Evolutionary conservation across 2,113 vertebrate genomes (phyloP), one percentile per base, ranked within the genome.

Genomic region (Thunnus thynnus): DNA sequence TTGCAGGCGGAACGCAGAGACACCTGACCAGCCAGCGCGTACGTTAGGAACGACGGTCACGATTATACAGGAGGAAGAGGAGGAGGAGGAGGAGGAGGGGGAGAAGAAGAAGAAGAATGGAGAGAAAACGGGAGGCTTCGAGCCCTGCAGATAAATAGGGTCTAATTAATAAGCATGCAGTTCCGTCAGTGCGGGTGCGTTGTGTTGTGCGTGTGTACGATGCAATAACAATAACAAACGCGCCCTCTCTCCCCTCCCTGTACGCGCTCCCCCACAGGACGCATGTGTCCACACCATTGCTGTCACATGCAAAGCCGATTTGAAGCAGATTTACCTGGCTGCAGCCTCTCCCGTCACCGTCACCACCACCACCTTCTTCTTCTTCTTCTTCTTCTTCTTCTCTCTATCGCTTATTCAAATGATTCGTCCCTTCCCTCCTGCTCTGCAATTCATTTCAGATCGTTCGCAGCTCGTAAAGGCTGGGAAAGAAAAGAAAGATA

Each of bases 221-320:
- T 75, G 70, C 66, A 71, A 65, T 2, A 72, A 89, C 61, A 87
- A 86, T 13, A 87, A 88, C 86, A 89, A 86, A 87, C 68, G 70
- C 48, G 3, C 67, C 70, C 78, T 60, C 36, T 41, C 36, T 41
- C 36, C 9, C 66, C 48, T 20, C 55, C 10, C 1, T 25, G 12
- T 36, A 48, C 75, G 58, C 22, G 55, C 85, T 13, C 36, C 9
- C 81, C 58, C 50, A 12, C 12, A 47, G 86, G 16, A 63, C 66
- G n/a, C 88, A 73, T 69, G 82, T 18, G 76, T 80, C 57, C 80
- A 44, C 72, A 14, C 80, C 64, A 10, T 14, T 7, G 27, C 70
- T 66, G 83, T 78, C 80, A 81, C 63, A 65, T 5, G 63, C 73
- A 78, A 72, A 84, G 66, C 51, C 14, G 51, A 83, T 81, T 75